Evolutionary conservation across 2,113 vertebrate species (phyloP).

Genomic region (Illadopsis cleaveri): DNA sequence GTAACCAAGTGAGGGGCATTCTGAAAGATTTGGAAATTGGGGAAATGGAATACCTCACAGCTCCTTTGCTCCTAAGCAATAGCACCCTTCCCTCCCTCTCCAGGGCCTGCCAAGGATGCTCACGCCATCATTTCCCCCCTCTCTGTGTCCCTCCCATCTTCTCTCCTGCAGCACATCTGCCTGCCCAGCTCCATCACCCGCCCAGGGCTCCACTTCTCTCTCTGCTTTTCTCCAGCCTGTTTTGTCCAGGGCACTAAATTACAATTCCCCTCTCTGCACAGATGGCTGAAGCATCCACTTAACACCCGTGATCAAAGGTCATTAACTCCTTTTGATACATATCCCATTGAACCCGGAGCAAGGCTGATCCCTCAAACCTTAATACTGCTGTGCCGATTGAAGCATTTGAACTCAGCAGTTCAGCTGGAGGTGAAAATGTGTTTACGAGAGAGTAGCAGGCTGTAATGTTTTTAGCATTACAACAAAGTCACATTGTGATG

Average conservation of each 20-base stretch:
- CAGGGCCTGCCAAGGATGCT: neutral
- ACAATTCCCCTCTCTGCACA: neutral
- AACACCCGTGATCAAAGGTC: neutral
- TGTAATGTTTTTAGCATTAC: slow-evolving; percentile 24
- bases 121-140: fast-evolving
- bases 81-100: neutral
- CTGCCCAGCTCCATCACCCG: fast-evolving
- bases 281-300: neutral
- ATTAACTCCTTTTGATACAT: neutral
- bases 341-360: neutral
- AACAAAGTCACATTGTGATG: neutral
- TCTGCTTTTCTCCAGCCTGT: neutral
- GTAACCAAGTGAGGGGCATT: neutral
- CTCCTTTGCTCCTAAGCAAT: neutral
- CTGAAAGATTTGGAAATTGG: neutral
- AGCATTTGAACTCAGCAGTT: neutral
- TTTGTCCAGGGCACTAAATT: neutral
- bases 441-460: neutral
- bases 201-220: neutral
- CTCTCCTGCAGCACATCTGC: neutral
- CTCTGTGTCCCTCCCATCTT: neutral
- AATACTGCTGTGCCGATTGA: neutral
- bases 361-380: neutral
- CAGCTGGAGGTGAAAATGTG: slow-evolving; percentile 13
- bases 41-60: fast-evolving